Evolutionary conservation across 2,113 vertebrate genomes (phyloP).

Genomic region (Hippocampus zosterae): DNA sequence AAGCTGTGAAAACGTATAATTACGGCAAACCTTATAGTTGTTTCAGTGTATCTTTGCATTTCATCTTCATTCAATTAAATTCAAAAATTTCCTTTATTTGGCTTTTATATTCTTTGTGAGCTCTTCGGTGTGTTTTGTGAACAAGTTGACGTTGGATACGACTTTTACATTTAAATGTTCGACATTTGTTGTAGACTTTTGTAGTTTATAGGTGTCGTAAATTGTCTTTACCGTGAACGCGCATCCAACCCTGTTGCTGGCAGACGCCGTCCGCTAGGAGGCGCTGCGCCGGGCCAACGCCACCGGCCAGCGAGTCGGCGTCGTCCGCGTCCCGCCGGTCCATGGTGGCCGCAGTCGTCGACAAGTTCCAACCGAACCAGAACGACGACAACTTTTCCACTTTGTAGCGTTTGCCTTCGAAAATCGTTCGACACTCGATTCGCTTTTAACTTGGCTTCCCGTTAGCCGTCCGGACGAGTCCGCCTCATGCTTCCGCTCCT

Average conservation of each 20-base stretch:
- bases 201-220: neutral
- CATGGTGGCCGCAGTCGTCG: no score
- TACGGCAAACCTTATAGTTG: no score
- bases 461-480: neutral
- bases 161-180: no score
- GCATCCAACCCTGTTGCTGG: conserved; percentile 5
- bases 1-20: no score
- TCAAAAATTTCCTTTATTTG: no score
- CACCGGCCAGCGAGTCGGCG: neutral
- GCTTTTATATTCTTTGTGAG: no score
- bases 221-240: conserved; percentile 1
- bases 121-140: no score
- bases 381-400: neutral
- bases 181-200: no score
- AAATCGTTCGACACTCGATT: neutral
- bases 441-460: neutral
- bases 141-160: no score
- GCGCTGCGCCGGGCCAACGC: neutral
- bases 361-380: no score
- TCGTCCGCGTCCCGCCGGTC: neutral
- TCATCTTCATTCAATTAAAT: no score
- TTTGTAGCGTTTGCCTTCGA: neutral
- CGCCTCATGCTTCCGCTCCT: conserved; percentile 3
- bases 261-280: neutral
- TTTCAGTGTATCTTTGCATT: no score